Conservation (phyloP, 2,888 invertebrate genomes). For the Elysia crispata region DNA sequence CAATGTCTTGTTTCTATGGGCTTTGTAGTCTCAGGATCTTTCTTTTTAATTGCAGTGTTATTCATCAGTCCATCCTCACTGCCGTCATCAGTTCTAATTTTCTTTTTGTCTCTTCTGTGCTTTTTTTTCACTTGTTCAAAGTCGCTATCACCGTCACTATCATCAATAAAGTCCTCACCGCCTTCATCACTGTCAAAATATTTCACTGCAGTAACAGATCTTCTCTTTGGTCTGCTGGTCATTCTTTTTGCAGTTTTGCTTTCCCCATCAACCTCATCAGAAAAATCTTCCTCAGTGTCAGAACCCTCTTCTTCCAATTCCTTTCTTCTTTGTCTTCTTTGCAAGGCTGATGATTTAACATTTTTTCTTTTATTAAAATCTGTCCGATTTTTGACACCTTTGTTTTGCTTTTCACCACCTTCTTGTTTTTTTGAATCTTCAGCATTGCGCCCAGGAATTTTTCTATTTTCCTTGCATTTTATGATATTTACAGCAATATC, state of each 20-base stretch:
- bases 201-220: neutral
- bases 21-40: too few species aligned
- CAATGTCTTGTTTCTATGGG: too few species aligned
- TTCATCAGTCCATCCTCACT: too few species aligned
- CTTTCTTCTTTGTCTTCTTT: neutral
- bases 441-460: neutral
- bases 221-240: constrained; percentile 12
- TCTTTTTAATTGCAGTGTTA: too few species aligned
- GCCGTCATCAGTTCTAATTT: too few species aligned
- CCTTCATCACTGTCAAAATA: constrained; percentile 23
- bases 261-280: neutral
- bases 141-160: constrained; percentile 11
- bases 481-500: too few species aligned
- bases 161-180: neutral
- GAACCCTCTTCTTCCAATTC: neutral
- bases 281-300: neutral
- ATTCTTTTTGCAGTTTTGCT: neutral
- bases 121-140: neutral
- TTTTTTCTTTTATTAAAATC: neutral
- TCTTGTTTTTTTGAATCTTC: too few species aligned
- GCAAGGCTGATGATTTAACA: neutral
- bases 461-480: neutral
- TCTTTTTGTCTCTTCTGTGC: too few species aligned
- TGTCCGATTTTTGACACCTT: neutral
- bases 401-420: too few species aligned